phyloP scores from a whole-genome alignment of 2,888 invertebrate species.

The Meiosimyza platycephala region DNA sequence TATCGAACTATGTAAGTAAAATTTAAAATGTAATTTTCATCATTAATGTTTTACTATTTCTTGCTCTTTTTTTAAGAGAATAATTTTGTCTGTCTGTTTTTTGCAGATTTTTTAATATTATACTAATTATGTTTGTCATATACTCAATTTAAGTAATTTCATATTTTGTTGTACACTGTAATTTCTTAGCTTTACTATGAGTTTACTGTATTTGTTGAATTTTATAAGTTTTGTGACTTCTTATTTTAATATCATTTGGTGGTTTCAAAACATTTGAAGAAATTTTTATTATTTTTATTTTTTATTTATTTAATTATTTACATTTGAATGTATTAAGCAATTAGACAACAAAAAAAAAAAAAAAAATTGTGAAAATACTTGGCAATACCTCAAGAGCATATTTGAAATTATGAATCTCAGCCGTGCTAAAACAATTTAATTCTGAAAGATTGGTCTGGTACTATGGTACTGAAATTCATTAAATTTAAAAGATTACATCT shows the following conservation, averaged over 20 bases:
- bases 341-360: too few species aligned
- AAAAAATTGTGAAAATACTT: too few species aligned
- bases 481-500: too few species aligned
- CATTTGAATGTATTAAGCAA: too few species aligned
- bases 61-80: slow-evolving; percentile 10
- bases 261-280: slow-evolving; percentile 26
- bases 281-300: neutral
- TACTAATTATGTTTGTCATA: neutral
- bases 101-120: slow-evolving; percentile 18
- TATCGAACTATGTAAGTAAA: neutral
- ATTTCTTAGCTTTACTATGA: neutral
- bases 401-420: too few species aligned
- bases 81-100: slow-evolving; percentile 13
- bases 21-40: neutral
- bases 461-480: too few species aligned
- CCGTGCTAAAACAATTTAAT: too few species aligned
- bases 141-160: slow-evolving; percentile 23
- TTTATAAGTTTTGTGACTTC: neutral
- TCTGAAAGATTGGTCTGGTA: too few species aligned
- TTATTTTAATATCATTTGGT: slow-evolving; percentile 31
- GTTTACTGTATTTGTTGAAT: slow-evolving; percentile 33
- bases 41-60: neutral
- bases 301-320: slow-evolving; percentile 12
- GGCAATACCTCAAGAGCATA: too few species aligned
- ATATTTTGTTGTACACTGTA: neutral